Evolutionary conservation across 2,888 invertebrate genomes (phyloP).

Genomic region (Lithosia quadra): DNA sequence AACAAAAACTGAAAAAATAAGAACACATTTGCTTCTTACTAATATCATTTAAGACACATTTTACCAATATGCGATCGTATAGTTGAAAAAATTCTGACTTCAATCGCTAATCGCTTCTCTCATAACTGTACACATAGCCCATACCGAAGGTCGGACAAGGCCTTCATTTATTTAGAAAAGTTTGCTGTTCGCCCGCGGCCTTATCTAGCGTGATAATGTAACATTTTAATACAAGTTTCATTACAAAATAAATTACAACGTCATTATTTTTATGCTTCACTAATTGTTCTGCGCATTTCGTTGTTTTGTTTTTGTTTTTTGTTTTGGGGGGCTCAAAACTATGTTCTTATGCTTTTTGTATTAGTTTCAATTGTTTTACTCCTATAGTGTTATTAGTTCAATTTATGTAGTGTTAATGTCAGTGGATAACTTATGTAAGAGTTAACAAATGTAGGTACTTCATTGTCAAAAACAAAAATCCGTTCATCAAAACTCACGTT

Average conservation of each 20-base stretch:
- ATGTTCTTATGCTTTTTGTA: background rate
- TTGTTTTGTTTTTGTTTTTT: conserved; percentile 38
- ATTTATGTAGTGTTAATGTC: background rate
- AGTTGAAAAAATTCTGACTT: background rate
- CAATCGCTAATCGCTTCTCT: conserved; percentile 40
- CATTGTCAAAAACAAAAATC: background rate
- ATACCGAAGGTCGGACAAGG: conserved; percentile 57
- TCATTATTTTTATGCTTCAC: conserved; percentile 53
- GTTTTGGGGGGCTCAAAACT: background rate
- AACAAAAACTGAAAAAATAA: too few species aligned
- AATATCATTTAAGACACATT: too few species aligned
- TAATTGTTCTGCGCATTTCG: conserved; percentile 52
- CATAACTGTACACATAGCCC: conserved; percentile 26
- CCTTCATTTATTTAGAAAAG: conserved; percentile 54
- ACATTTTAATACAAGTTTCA: conserved; percentile 46
- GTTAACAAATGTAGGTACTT: background rate
- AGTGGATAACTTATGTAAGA: background rate
- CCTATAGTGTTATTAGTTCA: background rate
- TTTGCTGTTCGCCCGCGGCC: conserved; percentile 56
- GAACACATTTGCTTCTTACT: too few species aligned
- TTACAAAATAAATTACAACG: conserved; percentile 54
- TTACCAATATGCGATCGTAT: background rate
- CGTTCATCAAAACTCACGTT: background rate
- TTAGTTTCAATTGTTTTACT: background rate
- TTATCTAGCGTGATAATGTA: conserved; percentile 50